These are phyloP conservation scores for Loxodonta africana DNA, from an alignment of 2,113 vertebrate species.

Conservation along the genomic window DNA sequence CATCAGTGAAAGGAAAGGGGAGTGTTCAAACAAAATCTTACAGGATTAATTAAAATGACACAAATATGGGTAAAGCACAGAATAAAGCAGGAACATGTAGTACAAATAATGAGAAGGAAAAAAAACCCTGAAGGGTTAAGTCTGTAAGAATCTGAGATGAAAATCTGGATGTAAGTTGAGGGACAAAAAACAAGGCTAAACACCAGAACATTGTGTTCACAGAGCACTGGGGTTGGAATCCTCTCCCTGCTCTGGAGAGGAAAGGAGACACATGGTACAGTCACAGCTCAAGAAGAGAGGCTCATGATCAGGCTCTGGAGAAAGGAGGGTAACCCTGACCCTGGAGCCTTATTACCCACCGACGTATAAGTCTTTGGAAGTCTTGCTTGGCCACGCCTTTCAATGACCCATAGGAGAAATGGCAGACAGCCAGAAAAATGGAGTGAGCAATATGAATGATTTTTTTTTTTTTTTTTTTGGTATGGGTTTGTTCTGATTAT, in stretches of 20 bases:
- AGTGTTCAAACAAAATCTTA: not conserved
- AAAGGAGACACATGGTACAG: not conserved
- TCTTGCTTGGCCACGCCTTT: not conserved
- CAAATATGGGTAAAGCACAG: constrained; percentile 3
- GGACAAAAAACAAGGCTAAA: constrained; percentile 34
- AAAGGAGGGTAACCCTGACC: not conserved
- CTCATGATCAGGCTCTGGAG: not conserved
- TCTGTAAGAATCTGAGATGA: constrained; percentile 44
- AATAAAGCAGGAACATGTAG: constrained; percentile 28
- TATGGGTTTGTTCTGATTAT: not conserved
- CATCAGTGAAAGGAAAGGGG: not conserved
- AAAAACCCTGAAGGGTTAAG: not conserved
- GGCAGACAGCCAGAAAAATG: not conserved
- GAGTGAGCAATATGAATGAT: not conserved
- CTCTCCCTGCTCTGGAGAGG: not conserved
- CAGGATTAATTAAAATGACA: constrained; percentile 9
- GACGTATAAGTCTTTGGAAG: not conserved
- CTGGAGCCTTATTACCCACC: not conserved
- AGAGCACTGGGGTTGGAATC: not conserved
- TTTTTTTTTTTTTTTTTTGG: too few relatives aligned
- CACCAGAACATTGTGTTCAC: not conserved
- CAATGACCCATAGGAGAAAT: not conserved
- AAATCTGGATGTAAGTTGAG: constrained; percentile 45
- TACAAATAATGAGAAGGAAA: not conserved
- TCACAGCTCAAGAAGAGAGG: not conserved